Evolutionary conservation across 2,797 vertebrate genomes (phyloP).

Genomic region (Sebastolobus alascanus): DNA sequence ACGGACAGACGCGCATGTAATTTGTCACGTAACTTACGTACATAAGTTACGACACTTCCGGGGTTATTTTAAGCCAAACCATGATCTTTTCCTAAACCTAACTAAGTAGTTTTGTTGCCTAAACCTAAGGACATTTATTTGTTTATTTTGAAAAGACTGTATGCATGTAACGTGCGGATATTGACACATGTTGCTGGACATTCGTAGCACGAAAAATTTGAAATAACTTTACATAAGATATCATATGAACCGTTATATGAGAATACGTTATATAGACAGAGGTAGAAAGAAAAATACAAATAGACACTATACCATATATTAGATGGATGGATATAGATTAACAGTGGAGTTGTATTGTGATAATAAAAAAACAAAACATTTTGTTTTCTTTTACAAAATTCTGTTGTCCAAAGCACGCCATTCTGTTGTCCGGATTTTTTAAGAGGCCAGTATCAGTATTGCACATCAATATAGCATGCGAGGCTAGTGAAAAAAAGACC

Average conservation of each 20-base stretch:
- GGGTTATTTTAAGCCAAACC: no score
- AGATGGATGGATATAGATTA: not conserved
- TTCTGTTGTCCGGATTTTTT: not conserved
- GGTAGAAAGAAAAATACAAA: not conserved
- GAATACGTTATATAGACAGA: not conserved
- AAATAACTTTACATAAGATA: no score
- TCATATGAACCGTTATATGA: no score
- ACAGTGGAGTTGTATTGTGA: not conserved
- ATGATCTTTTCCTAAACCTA: no score
- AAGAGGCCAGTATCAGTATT: conserved; percentile 20
- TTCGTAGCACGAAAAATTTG: no score
- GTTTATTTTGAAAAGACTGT: no score
- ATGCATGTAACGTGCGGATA: rapidly evolving
- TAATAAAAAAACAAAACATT: not conserved
- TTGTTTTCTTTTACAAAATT: not conserved
- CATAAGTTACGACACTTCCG: no score
- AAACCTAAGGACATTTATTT: no score
- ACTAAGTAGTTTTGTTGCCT: no score
- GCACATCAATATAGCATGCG: conserved; percentile 20
- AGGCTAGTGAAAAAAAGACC: conserved; percentile 51
- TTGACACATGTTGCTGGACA: no score
- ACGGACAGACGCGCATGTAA: not conserved
- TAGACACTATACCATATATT: not conserved
- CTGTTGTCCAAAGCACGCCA: not conserved
- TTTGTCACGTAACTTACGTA: no score